Base-by-base conservation (phyloP, 2,888 invertebrate genomes). In the Mimumesa dahlbomi region DNA sequence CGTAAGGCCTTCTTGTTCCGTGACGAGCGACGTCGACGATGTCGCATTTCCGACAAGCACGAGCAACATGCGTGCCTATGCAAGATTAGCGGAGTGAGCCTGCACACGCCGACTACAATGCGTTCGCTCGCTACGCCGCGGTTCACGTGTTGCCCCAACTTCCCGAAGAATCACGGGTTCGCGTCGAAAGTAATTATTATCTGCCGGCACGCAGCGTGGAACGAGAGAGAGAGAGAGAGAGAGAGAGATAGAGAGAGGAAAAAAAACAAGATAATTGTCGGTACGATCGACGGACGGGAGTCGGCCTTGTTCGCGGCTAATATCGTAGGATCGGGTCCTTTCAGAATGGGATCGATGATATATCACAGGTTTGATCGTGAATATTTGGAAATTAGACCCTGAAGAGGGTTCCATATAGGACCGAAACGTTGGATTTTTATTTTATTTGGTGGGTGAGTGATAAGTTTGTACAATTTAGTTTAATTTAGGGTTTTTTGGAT, bases 31-130 rank as follows among this genome's bases (percentile, higher is more conserved):
- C 79, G 79, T 72, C 74, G 75, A 68, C 79, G 74, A 81, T 75
- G 79, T 81, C 81, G 75, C 77, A 42, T 81, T 81, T 81, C 77
- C 79, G 74, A 78, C 73, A 71, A 74, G 73, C 74, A 66, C 74
- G 64, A 68, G 67, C 71, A 72, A 77, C 80, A 82, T 75, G 81
- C 81, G 80, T 81, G 81, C 73, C 74, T 76, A 79, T 71, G 81
- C 78, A 78, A 81, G 80, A 81, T 81, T 81, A 81, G 73, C 78
- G 64, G 62, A 81, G 74, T 73, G 67, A 79, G 65, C 58, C 43
- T 59, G 68, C 69, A 49, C 63, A 52, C 68, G 42, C 46, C 53
- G 31, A 40, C 49, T 36, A 61, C 71, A 65, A 65, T 58, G 66
- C 58, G 31, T 52, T 42, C 54, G 13, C 45, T 40, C 13, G 29